Evolutionary conservation across 2,113 vertebrate species (phyloP).

Genomic region (Canis aureus): DNA sequence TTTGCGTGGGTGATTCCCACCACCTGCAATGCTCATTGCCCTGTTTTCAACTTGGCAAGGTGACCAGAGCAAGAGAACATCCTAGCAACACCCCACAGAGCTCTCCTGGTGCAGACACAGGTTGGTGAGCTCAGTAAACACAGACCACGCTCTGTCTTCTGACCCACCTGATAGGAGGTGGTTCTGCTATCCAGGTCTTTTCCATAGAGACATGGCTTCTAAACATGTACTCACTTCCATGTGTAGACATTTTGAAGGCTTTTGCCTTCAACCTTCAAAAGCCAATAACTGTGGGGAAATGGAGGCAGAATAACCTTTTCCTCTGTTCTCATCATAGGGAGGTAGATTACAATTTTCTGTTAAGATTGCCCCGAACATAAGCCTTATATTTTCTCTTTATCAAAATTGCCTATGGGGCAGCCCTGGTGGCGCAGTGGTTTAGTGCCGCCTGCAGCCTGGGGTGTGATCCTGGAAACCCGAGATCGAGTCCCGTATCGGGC

Average conservation of each 20-base stretch:
- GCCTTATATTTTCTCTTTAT: constrained; percentile 4
- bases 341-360: constrained; percentile 43
- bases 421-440: too few species aligned
- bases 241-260: neutral
- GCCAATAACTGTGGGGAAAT: neutral
- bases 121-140: neutral
- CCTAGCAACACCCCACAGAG: neutral
- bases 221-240: neutral
- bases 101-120: neutral
- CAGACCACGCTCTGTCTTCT: neutral
- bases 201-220: neutral
- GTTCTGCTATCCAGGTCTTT: neutral
- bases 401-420: constrained; percentile 4
- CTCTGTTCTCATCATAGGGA: constrained; percentile 1
- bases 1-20: neutral
- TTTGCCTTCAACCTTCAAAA: constrained; percentile 4
- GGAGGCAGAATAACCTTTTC: neutral
- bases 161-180: neutral
- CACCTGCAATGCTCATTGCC: neutral
- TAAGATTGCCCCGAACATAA: constrained; percentile 10
- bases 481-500: too few species aligned
- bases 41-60: neutral
- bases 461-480: too few species aligned
- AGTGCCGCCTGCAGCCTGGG: too few species aligned
- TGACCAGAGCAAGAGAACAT: constrained; percentile 11